Base-by-base conservation (phyloP, 1,140 invertebrate species). In the Leptinotarsa lineolata region DNA sequence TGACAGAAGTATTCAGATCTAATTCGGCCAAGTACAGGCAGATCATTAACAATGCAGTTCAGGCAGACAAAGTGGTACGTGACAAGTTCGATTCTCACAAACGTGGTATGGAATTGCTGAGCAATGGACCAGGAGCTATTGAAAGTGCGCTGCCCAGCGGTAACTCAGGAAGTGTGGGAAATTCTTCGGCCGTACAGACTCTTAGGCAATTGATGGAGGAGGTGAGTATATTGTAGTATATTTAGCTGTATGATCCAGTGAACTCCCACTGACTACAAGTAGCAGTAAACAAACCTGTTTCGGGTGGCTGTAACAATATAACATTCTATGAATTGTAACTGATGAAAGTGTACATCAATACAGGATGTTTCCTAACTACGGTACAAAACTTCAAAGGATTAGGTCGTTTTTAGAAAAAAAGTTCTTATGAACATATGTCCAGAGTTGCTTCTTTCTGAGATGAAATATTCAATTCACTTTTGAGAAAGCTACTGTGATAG, bases 1-100 rank as follows among this genome's bases (percentile, higher is more conserved):
- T 99, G 39, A 99, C 97, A 3, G 92, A 94, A 83, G 92, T 95
- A 77, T 95, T 98, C 82, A 89, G 88, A 72, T 87, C 91, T 15
- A 98, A 98, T 87, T 88, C 92, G 60, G 88, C 89, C 74, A 98
- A 99, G 85, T 99, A 99, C 86, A 88, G 93, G 60, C 90, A 92
- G 83, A 97, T 99, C 79, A 94, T 99, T 74, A 91, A 93, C 81
- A 98, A 95, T 85, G 97, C 97, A 30, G 90, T 95, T 48, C 60
- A 81, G 78, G 89, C 90, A 18, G 88, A 90, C 81, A 85, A 89
- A 86, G 87, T 94, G 72, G 94, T 99, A 72, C 91, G 92, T 72
- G 90, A 94, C 68, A 99, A 98, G 87, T 98, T 93, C 83, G 90
- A 92, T 66, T 86, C 85, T 21, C 92, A 98, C 84, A 89, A 74